A percentile compares a stretch with the other conserved stretches of the same genome.
Evolutionary conservation across 2,113 vertebrate genomes (phyloP).

Genomic region (Neoarius graeffei): DNA sequence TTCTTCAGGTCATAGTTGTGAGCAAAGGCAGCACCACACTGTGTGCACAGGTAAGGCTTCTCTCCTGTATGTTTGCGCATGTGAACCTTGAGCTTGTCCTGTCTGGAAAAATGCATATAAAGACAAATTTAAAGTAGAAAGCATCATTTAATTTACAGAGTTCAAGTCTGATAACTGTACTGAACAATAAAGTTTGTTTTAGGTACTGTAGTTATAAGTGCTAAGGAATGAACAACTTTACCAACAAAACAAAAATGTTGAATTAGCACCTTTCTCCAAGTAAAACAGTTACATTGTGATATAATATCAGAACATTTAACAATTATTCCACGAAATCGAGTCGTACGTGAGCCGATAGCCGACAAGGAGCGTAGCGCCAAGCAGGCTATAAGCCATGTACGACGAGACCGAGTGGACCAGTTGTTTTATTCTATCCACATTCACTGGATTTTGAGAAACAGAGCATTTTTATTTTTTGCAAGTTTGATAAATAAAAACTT

Average conservation of each 20-base stretch:
- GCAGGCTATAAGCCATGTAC: no score
- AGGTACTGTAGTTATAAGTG: not conserved
- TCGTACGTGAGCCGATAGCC: no score
- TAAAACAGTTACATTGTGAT: not conserved
- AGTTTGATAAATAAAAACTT: no score
- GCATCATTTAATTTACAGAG: not conserved
- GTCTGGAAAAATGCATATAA: constrained; percentile 72
- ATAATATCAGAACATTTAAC: not conserved
- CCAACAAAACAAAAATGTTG: not conserved
- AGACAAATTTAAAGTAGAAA: constrained; percentile 31
- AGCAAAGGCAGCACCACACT: constrained; percentile 94
- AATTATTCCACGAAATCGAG: no score
- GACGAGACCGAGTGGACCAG: no score
- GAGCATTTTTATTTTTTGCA: no score
- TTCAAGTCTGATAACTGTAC: not conserved
- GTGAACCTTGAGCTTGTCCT: constrained; percentile 99
- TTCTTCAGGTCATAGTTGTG: constrained; percentile 99
- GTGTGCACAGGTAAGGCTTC: constrained; percentile 96
- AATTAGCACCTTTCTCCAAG: not conserved
- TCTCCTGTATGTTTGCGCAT: constrained; percentile 98
- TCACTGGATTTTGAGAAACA: no score
- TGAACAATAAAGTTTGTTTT: not conserved
- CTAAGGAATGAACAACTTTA: not conserved
- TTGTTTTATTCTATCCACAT: no score
- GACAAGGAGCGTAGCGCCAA: no score